Base-by-base conservation (phyloP, 1,140 invertebrate species). In the Cyclina sinensis region DNA sequence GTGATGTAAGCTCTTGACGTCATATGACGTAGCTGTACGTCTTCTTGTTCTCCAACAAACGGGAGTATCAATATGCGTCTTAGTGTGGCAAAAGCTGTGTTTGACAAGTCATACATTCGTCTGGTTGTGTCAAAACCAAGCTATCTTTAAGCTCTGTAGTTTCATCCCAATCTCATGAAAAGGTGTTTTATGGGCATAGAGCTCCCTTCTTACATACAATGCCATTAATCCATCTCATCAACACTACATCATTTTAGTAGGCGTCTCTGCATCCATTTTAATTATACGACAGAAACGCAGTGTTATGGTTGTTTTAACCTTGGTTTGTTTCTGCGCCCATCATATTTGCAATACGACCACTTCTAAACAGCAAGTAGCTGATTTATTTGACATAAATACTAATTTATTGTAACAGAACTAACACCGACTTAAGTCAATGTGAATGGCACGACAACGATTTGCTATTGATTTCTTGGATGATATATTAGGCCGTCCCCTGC, bases 371-470 rank as follows among this genome's bases (percentile, higher is more conserved):
- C 48, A 80, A 59, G 46, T 80, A 62, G 46, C 59, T 86, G 85
- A 86, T 86, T 86, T 86, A 86, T 79, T 46, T 79, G 85, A 79
- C 85, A 79, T 79, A 65, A 86, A 86, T 70, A 86, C 85, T 79
- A 86, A 86, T 86, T 86, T 86, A 86, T 86, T 46, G 74, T 70
- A 74, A 32, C 18, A 51, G 74, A 86, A 43, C 74, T 79, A 86
- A 86, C 68, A 76, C 74, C 73, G 70, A 62, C 48, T 86, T 59
- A 86, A 79, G 68, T 83, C 59, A 48, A 74, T 54, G 51, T 78
- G 85, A 79, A 51, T 62, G 57, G 57, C 21, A 46, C 46, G 57
- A 68, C 74, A 86, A 65, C 85, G 68, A 74, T 78, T 57, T 62
- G 48, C 54, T 37, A 86, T 86, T 86, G 85, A 86, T 86, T 79